Evolutionary conservation across 2,797 vertebrate species (phyloP), one percentile per base, ranked within the genome.

Genomic region (Bovichtus diacanthus): DNA sequence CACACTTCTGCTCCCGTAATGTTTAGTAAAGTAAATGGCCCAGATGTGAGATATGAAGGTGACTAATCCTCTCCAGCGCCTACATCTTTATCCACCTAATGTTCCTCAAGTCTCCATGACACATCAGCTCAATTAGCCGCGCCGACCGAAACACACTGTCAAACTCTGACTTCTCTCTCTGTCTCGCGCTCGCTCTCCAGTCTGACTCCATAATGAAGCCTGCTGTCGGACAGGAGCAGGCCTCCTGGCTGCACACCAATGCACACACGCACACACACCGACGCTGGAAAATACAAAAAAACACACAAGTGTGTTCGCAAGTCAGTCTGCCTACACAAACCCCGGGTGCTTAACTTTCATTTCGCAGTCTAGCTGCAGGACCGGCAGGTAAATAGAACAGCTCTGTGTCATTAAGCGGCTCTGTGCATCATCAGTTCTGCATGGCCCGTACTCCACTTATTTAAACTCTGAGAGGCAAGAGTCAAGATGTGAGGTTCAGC

Each of bases 111-210:
- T 82, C 83, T 81, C 71, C 3, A 55, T 90, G 92, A 94, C 90
- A 85, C 90, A 93, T 92, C 90, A 88, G 86, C 90, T 93, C 93
- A 92, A 92, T 94, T 93, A 94, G 86, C 78, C 70, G 80, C 29
- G 4, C 65, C 27, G 68, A 82, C 84, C 89, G 81, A 80, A 78
- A 78, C 85, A 77, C 86, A 87, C 88, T 78, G 86, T 91, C 93
- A 92, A 90, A 81, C 82, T 23, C 54, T 5, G 68, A 74, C 71
- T 81, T 58, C 74, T 36, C 70, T 43, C 21, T 34, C 43, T 39
- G 41, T 56, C 29, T 25, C 71, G 60, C 39, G 38, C 31, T 16
- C 68, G 43, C 53, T 74, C 67, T 55, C 41, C 68, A 51, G 55
- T 71, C 86, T 78, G 83, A 80, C 74, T 87, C 66, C 21, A 55